These are phyloP conservation scores for Hassar affinis DNA, from an alignment of 2,113 vertebrate species.

Conservation along the genomic window DNA sequence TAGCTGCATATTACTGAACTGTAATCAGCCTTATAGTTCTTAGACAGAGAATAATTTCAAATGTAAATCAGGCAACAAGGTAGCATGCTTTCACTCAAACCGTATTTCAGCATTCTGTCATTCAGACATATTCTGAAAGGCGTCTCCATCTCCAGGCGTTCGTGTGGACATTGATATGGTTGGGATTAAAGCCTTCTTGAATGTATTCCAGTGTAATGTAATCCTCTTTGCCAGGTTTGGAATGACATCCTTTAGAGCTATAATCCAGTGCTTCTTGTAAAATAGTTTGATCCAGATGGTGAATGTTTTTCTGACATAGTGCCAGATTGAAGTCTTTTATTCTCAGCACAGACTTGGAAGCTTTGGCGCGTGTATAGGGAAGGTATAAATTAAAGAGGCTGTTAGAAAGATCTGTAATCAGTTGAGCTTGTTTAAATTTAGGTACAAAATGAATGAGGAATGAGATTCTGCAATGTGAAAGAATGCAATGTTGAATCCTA, in stretches of 20 bases:
- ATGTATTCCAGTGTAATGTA: neutral
- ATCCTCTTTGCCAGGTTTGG: neutral
- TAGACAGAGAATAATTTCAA: neutral
- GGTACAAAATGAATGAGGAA: neutral
- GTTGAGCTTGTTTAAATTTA: constrained; percentile 9
- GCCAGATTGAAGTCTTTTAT: constrained; percentile 21
- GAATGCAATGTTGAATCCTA: neutral
- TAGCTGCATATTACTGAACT: neutral
- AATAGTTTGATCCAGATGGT: constrained; percentile 12
- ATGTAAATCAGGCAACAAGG: constrained; percentile 2
- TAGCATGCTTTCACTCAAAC: neutral
- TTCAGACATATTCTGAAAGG: constrained; percentile 8
- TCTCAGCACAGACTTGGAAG: constrained; percentile 11
- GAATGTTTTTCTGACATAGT: constrained; percentile 10
- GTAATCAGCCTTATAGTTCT: neutral
- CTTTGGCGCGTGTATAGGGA: neutral
- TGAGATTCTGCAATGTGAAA: neutral
- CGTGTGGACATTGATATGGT: neutral
- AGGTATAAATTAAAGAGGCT: constrained; percentile 25
- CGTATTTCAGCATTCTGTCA: neutral
- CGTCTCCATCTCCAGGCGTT: neutral
- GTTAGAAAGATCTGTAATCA: neutral
- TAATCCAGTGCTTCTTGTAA: constrained; percentile 14
- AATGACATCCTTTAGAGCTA: neutral
- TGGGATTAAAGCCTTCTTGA: neutral